Percentiles rank a stretch among this genome's conserved stretches.
These are phyloP conservation scores for Nasonia oneida DNA, from an alignment of 2,888 invertebrate species.

Conservation along the genomic window DNA sequence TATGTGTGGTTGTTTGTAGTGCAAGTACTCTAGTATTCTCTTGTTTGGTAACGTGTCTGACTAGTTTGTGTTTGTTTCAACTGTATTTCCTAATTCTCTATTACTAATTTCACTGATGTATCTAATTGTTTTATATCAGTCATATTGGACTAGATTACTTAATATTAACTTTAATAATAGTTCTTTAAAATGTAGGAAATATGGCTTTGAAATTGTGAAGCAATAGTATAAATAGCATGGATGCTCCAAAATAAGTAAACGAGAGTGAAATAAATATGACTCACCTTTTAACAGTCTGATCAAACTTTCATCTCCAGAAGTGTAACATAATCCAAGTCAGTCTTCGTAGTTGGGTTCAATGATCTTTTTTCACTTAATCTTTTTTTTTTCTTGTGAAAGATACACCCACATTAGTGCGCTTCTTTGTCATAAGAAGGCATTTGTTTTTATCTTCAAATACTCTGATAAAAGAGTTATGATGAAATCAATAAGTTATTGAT, in stretches of 20 bases:
- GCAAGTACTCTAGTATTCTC: background rate
- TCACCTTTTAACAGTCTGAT: conserved; percentile 32
- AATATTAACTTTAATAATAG: background rate
- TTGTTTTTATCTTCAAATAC: conserved; percentile 57
- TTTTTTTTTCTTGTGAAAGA: conserved; percentile 42
- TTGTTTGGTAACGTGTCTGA: background rate
- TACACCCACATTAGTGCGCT: conserved; percentile 44
- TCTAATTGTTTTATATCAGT: background rate
- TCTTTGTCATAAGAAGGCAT: conserved; percentile 55
- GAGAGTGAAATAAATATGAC: background rate
- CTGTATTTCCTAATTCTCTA: background rate
- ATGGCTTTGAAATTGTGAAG: background rate
- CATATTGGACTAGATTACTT: background rate
- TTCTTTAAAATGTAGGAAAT: background rate
- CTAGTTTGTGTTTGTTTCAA: background rate
- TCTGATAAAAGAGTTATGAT: conserved; percentile 58
- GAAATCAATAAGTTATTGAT: conserved; percentile 61
- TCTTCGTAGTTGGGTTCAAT: conserved; percentile 43
- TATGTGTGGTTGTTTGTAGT: background rate
- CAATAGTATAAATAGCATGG: background rate
- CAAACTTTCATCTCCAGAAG: background rate
- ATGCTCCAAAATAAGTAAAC: background rate
- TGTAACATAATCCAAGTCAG: conserved; percentile 26
- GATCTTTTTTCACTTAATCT: conserved; percentile 44
- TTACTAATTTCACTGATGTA: background rate